These are phyloP conservation scores for Mugil cephalus DNA, from an alignment of 2,113 vertebrate species.

Conservation along the genomic window DNA sequence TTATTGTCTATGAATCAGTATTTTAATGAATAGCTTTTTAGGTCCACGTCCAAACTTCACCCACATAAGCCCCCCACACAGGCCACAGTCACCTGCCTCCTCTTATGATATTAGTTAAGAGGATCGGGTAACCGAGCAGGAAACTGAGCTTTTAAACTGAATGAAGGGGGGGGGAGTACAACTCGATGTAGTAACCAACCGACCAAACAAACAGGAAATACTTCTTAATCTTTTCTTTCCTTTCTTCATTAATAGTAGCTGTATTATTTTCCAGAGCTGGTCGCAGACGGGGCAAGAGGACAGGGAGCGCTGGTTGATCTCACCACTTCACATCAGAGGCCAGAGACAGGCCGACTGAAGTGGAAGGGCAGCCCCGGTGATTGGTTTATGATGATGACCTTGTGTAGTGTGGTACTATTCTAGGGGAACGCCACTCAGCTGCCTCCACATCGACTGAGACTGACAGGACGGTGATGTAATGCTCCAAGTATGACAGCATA, in stretches of 20 bases:
- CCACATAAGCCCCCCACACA: neutral
- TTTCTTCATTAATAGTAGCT: conserved; percentile 7
- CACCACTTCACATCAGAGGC: conserved; percentile 57
- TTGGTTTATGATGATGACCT: conserved; percentile 53
- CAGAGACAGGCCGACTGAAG: conserved; percentile 47
- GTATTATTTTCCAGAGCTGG: conserved; percentile 40
- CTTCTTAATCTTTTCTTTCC: conserved; percentile 1
- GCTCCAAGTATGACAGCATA: conserved; percentile 63
- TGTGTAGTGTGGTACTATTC: conserved; percentile 44
- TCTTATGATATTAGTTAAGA: conserved; percentile 46
- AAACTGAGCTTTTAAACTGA: conserved; percentile 34
- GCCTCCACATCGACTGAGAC: conserved; percentile 37
- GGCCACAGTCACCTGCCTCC: conserved; percentile 53
- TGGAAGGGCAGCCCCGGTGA: conserved; percentile 34
- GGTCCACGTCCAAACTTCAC: neutral
- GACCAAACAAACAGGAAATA: conserved; percentile 57
- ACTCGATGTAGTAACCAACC: conserved; percentile 23
- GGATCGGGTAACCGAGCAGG: conserved; percentile 49
- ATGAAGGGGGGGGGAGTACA: conserved; percentile 31
- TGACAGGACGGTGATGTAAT: conserved; percentile 67
- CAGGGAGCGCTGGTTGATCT: conserved; percentile 30
- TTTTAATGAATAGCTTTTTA: neutral
- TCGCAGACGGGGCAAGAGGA: conserved; percentile 9
- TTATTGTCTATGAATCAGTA: too few relatives aligned
- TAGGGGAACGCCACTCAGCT: conserved; percentile 30